phyloP scores from a whole-genome alignment of 35 echinoderm and acorn worm genomes.

The Diadema setosum region DNA sequence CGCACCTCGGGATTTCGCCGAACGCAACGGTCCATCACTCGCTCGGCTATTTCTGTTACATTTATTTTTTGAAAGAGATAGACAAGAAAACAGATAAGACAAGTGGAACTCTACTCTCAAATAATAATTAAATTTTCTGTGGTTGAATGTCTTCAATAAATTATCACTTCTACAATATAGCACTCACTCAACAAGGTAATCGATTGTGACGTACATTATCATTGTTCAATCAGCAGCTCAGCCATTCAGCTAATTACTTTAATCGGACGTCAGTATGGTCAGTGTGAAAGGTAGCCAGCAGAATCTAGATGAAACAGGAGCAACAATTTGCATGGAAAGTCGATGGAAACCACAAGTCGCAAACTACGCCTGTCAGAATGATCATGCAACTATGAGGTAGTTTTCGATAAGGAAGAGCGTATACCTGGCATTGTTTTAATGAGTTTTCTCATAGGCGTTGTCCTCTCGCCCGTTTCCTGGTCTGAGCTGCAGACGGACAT shows the following conservation, averaged over 20 bases:
- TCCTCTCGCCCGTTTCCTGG: slow-evolving; percentile 5
- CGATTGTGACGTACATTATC: not conserved
- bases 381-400: not conserved
- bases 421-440: slow-evolving; percentile 94
- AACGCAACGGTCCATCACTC: slow-evolving; percentile 66
- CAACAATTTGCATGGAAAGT: not conserved
- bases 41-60: slow-evolving; percentile 67
- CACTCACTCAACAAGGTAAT: not conserved
- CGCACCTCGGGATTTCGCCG: slow-evolving; percentile 41
- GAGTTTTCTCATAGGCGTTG: slow-evolving; percentile 85
- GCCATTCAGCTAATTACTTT: not conserved
- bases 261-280: not conserved
- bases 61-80: not conserved
- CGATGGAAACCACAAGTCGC: not conserved
- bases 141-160: no score
- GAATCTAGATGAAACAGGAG: not conserved
- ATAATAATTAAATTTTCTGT: no score
- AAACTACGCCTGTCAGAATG: no score
- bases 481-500: slow-evolving; percentile 69
- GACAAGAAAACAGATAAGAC: not conserved
- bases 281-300: not conserved
- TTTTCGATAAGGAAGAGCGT: not conserved
- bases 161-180: not conserved
- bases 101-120: not conserved
- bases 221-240: not conserved